Evolutionary conservation across 2,797 vertebrate genomes (phyloP).

Genomic region (Cetoscarus ocellatus): DNA sequence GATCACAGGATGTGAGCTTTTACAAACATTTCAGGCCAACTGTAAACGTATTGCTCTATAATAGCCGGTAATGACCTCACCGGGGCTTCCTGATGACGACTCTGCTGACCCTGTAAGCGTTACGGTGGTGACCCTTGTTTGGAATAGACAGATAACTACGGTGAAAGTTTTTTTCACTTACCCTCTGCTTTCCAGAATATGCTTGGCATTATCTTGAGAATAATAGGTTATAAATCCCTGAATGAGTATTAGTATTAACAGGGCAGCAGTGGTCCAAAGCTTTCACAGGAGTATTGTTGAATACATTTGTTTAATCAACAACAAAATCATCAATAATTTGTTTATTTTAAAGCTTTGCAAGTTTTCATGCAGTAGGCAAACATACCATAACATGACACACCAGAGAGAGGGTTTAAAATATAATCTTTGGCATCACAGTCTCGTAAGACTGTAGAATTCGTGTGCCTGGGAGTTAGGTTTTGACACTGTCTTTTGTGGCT

Average conservation of each 20-base stretch:
- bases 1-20: conserved; percentile 66
- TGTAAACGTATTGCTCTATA: conserved; percentile 74
- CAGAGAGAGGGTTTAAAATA: no score
- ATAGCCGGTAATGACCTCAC: conserved; percentile 69
- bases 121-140: conserved; percentile 41
- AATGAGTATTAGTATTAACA: not conserved
- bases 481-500: no score
- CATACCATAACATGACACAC: no score
- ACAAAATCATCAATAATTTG: no score
- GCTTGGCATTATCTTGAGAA: not conserved
- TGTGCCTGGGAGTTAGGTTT: no score
- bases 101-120: conserved; percentile 41
- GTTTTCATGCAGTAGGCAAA: no score
- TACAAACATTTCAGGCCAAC: conserved; percentile 63
- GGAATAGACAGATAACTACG: conserved; percentile 24
- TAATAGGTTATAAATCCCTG: no score
- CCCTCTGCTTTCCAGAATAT: not conserved
- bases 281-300: no score
- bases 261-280: not conserved
- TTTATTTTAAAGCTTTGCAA: no score
- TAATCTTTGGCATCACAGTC: no score
- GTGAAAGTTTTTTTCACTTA: not conserved
- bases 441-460: no score
- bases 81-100: conserved; percentile 57
- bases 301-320: no score